Conservation (phyloP, 2,113 vertebrate species). For the Gymnorhina tibicen region DNA sequence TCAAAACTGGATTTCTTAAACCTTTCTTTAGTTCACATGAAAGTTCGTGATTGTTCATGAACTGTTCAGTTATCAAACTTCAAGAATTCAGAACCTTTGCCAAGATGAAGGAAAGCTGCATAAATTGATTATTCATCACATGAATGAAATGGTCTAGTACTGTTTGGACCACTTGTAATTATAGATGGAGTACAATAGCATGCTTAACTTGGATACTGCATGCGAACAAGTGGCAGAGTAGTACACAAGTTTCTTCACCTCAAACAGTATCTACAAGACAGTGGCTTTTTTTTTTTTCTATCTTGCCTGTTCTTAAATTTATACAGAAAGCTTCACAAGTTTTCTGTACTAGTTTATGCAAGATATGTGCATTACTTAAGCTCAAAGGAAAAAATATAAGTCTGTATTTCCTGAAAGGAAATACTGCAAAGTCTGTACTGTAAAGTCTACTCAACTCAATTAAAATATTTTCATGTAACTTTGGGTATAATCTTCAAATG, state of each 20-base stretch:
- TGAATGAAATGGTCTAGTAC: background rate
- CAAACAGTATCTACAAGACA: background rate
- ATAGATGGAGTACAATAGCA: background rate
- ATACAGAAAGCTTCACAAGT: background rate
- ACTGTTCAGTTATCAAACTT: background rate
- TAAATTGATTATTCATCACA: background rate
- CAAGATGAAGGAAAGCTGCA: background rate
- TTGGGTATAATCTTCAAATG: background rate
- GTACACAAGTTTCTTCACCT: background rate
- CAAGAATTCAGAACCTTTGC: background rate
- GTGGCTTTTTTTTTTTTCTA: background rate
- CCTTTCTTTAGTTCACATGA: background rate
- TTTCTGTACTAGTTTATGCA: background rate
- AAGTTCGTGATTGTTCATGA: background rate
- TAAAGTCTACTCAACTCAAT: background rate
- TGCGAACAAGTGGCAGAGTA: background rate
- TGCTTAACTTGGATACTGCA: background rate
- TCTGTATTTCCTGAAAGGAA: background rate
- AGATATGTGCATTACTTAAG: background rate
- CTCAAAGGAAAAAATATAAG: background rate
- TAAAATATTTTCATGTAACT: background rate
- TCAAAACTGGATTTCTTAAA: background rate
- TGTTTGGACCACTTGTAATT: background rate
- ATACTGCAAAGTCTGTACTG: background rate
- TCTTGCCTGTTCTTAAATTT: background rate